Evolutionary conservation across 2,888 invertebrate species (phyloP).

Genomic region (Boloria selene): DNA sequence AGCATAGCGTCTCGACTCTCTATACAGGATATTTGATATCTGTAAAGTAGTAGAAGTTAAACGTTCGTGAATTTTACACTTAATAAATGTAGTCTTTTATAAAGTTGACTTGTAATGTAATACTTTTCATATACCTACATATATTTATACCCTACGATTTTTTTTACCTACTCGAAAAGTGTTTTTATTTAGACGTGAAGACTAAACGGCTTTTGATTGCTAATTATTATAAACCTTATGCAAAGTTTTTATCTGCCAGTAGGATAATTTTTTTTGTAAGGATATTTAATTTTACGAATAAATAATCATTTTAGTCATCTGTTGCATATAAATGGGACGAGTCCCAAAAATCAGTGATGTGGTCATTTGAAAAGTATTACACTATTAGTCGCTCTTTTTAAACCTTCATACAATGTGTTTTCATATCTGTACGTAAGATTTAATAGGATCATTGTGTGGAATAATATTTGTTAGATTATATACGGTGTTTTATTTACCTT

Average conservation of each 20-base stretch:
- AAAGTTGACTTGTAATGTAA: slow-evolving; percentile 52
- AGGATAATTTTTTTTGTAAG: no score
- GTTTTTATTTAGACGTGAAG: no score
- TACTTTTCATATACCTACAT: slow-evolving; percentile 37
- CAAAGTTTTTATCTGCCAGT: no score
- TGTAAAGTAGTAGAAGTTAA: slow-evolving; percentile 41
- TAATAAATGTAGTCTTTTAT: slow-evolving; percentile 66
- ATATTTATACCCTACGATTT: not conserved
- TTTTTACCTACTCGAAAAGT: no score
- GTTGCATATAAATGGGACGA: no score
- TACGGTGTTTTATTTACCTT: slow-evolving; percentile 24
- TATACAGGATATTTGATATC: slow-evolving; percentile 45
- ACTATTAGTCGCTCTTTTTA: slow-evolving; percentile 24
- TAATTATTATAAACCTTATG: no score
- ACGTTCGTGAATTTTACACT: slow-evolving; percentile 51
- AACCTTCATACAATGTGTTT: slow-evolving; percentile 36
- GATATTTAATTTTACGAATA: not conserved
- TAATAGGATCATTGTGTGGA: slow-evolving; percentile 33
- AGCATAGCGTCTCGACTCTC: slow-evolving; percentile 36
- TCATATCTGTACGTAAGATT: slow-evolving; percentile 35
- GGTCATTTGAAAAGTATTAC: slow-evolving; percentile 23
- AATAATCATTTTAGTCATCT: not conserved
- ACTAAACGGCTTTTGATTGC: no score
- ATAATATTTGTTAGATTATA: slow-evolving; percentile 34
- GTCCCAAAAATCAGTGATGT: no score